Evolutionary conservation across 2,888 invertebrate species (phyloP).

Genomic region (Brachyopa scutellaris): DNA sequence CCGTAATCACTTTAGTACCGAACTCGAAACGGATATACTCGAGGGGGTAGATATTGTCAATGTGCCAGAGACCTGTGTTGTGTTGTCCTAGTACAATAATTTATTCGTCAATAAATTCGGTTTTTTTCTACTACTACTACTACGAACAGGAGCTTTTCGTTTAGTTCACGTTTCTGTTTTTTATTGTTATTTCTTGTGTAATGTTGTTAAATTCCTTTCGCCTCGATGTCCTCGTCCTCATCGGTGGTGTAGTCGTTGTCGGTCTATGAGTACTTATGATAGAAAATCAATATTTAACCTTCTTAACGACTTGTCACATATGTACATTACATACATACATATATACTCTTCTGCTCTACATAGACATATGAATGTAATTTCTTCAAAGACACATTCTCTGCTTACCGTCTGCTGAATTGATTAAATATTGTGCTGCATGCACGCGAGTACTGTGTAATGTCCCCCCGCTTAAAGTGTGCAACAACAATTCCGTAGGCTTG

Average conservation of each 20-base stretch:
- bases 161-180: conserved; percentile 43
- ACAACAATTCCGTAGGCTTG: conserved; percentile 25
- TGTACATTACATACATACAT: background rate
- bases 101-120: conserved; percentile 48
- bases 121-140: conserved; percentile 26
- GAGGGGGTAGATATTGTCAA: conserved; percentile 17
- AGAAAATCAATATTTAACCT: conserved; percentile 75
- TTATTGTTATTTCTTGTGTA: conserved; percentile 30
- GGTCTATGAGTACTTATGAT: conserved; percentile 73
- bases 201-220: background rate
- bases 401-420: conserved; percentile 51
- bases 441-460: background rate
- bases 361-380: conserved; percentile 14
- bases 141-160: conserved; percentile 45
- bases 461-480: background rate
- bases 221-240: conserved; percentile 13
- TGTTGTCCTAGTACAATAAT: conserved; percentile 39
- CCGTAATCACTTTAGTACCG: conserved; percentile 21
- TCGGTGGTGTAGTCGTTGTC: conserved; percentile 46
- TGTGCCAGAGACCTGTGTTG: conserved; percentile 27
- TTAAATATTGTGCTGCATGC: conserved; percentile 54
- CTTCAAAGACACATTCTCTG: conserved; percentile 43
- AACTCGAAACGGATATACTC: conserved; percentile 8
- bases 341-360: background rate
- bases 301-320: conserved; percentile 65